Conservation (phyloP, 2,113 vertebrate species). For the Datnioides undecimradiatus region DNA sequence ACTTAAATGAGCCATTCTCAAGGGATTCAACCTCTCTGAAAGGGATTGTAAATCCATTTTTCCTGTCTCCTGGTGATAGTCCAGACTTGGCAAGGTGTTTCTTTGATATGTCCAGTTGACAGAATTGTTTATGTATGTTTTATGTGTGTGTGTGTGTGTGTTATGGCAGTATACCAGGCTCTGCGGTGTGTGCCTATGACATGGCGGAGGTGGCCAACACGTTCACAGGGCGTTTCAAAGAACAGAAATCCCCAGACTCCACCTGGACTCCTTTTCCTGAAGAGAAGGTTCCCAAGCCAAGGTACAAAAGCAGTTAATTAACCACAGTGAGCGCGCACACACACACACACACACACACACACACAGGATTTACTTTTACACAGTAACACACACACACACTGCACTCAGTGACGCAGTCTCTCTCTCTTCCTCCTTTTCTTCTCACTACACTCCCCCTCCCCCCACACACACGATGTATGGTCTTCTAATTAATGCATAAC, state of each 20-base stretch:
- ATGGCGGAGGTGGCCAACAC: slow-evolving; percentile 95
- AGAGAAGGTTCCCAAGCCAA: slow-evolving; percentile 95
- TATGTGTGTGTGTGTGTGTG: slow-evolving; percentile 46
- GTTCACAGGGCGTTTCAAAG: slow-evolving; percentile 97
- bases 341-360: slow-evolving; percentile 17
- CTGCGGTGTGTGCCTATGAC: slow-evolving; percentile 98
- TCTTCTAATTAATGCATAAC: neutral
- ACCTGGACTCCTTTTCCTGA: slow-evolving; percentile 98
- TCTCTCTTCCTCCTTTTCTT: slow-evolving; percentile 18
- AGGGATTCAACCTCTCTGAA: slow-evolving; percentile 44
- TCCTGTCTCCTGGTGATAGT: slow-evolving; percentile 48
- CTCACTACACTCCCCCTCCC: neutral
- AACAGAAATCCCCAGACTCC: slow-evolving; percentile 97
- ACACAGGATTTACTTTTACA: slow-evolving; percentile 7
- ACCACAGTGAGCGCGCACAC: slow-evolving; percentile 7
- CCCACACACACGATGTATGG: neutral
- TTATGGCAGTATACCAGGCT: slow-evolving; percentile 93
- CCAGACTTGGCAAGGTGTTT: slow-evolving; percentile 62
- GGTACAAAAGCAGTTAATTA: slow-evolving; percentile 82
- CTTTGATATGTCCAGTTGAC: slow-evolving; percentile 56
- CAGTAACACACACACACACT: neutral
- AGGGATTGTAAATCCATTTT: slow-evolving; percentile 40
- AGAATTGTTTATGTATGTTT: slow-evolving; percentile 41
- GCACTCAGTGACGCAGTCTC: neutral
- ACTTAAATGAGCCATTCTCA: slow-evolving; percentile 28